Conservation (phyloP, 1,140 invertebrate species). For the Lucilia cuprina region DNA sequence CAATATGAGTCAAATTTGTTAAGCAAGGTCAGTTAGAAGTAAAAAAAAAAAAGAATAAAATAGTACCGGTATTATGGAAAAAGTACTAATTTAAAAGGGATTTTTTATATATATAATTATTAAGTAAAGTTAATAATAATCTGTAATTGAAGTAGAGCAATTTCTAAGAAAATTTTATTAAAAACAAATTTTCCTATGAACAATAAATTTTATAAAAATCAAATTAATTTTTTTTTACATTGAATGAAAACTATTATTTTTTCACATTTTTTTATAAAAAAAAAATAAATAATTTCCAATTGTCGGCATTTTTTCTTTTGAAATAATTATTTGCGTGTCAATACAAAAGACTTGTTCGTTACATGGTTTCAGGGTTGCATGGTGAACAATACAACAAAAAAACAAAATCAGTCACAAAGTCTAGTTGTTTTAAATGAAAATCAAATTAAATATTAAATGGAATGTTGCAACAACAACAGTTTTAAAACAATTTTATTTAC, state of each 20-base stretch:
- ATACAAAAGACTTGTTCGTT: background rate
- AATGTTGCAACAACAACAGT: background rate
- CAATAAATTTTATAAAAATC: too few relatives aligned
- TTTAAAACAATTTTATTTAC: background rate
- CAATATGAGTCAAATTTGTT: conserved; percentile 38
- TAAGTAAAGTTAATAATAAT: too few relatives aligned
- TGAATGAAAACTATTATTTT: too few relatives aligned
- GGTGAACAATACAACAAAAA: background rate
- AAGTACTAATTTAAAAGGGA: background rate
- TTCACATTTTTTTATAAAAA: too few relatives aligned
- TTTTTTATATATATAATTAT: too few relatives aligned
- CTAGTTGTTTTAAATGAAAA: background rate
- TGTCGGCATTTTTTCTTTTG: background rate
- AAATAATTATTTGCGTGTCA: background rate
- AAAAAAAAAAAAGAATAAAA: background rate
- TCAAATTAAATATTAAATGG: background rate
- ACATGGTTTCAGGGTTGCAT: background rate
- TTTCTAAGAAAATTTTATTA: too few relatives aligned
- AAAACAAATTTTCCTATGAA: too few relatives aligned
- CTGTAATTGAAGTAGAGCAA: too few relatives aligned
- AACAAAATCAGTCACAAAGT: background rate
- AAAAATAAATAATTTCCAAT: background rate
- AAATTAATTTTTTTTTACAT: background rate
- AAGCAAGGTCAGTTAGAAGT: conserved; percentile 37
- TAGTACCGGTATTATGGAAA: background rate